phyloP scores from a whole-genome alignment of 1,140 invertebrate genomes.

The Stenopsyche tienmushanensis region DNA sequence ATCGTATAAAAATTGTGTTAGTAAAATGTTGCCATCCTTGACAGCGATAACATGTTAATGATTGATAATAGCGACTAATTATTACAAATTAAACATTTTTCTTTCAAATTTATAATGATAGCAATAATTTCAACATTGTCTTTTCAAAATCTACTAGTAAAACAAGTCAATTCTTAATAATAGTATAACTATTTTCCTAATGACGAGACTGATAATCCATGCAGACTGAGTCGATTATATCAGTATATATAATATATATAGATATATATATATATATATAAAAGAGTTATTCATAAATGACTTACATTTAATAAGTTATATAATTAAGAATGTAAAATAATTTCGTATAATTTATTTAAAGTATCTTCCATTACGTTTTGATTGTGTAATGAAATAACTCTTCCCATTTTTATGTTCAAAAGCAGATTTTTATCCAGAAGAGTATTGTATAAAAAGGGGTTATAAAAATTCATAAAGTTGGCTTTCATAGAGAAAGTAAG shows the following conservation, averaged over 20 bases:
- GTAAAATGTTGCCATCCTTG: slow-evolving; percentile 31
- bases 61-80: slow-evolving; percentile 30
- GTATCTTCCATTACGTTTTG: slow-evolving; percentile 20
- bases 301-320: slow-evolving; percentile 39
- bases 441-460: slow-evolving; percentile 14
- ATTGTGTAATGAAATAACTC: slow-evolving; percentile 24
- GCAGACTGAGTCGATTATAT: slow-evolving; percentile 39
- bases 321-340: slow-evolving; percentile 40
- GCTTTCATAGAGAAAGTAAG: neutral
- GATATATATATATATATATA: slow-evolving; percentile 21
- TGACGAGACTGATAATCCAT: slow-evolving; percentile 41
- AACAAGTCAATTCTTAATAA: slow-evolving; percentile 33
- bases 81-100: slow-evolving; percentile 27
- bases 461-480: slow-evolving; percentile 15
- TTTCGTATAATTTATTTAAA: slow-evolving; percentile 41
- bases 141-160: slow-evolving; percentile 35
- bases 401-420: slow-evolving; percentile 25
- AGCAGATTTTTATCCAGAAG: slow-evolving; percentile 16
- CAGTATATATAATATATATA: slow-evolving; percentile 33
- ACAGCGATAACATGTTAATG: slow-evolving; percentile 36
- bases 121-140: slow-evolving; percentile 33
- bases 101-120: slow-evolving; percentile 3
- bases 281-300: slow-evolving; percentile 39
- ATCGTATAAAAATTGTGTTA: slow-evolving; percentile 41
- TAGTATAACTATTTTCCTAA: slow-evolving; percentile 35